Conservation (phyloP, 37 sponge, comb jelly and placozoan genomes). For the Beroe ovata region DNA sequence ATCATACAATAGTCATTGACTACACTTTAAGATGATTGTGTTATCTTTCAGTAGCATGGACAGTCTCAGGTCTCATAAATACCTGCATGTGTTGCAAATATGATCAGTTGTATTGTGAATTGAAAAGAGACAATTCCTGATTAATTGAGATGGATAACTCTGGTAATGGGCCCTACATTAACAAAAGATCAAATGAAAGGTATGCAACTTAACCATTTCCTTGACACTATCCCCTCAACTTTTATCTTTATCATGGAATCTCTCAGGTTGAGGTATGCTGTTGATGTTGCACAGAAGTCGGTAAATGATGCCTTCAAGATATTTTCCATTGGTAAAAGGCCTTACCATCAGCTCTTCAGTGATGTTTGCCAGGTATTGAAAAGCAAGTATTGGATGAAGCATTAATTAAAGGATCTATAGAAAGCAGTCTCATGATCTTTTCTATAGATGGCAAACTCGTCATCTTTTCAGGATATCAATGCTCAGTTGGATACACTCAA, state of each 20-base stretch:
- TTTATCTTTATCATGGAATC: neutral
- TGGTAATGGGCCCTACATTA: neutral
- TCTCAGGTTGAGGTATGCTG: conserved; percentile 57
- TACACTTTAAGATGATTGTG: no score
- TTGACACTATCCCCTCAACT: no score
- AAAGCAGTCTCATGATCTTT: no score
- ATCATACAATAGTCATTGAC: no score
- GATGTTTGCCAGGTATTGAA: conserved; percentile 64
- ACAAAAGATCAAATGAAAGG: conserved; percentile 47
- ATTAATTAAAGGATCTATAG: no score
- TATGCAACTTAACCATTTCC: no score
- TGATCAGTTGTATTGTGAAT: no score
- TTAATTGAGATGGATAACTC: neutral
- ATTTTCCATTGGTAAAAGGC: conserved; percentile 48
- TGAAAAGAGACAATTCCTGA: no score
- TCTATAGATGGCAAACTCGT: neutral
- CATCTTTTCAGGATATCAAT: conserved; percentile 48
- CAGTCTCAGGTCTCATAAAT: no score
- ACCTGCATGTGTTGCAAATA: no score
- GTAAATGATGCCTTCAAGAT: conserved; percentile 66
- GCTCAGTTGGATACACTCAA: conserved; percentile 59
- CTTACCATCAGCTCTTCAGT: conserved; percentile 62
- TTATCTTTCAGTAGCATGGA: no score
- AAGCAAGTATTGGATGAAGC: no score
- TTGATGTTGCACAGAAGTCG: conserved; percentile 34